These are phyloP conservation scores for Delphinus delphis DNA, from an alignment of 2,113 vertebrate species.

Conservation along the genomic window DNA sequence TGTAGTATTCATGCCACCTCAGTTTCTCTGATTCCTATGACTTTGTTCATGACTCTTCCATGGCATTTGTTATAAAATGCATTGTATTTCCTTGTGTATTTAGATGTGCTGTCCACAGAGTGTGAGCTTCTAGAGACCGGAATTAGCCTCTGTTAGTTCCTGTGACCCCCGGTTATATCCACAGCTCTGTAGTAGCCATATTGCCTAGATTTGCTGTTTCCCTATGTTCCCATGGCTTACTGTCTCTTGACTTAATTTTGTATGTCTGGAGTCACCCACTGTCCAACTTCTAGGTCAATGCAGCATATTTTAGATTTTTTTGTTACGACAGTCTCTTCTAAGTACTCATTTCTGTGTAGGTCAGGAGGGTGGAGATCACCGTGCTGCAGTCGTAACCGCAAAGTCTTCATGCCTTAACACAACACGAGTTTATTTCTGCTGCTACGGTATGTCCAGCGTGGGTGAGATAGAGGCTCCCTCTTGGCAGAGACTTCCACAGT, in stretches of 20 bases:
- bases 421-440: not conserved
- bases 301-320: not conserved
- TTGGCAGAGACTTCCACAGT: not conserved
- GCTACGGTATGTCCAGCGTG: fast-evolving
- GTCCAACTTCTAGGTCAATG: not conserved
- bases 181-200: not conserved
- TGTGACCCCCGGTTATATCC: not conserved
- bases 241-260: not conserved
- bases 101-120: not conserved
- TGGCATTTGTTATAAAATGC: not conserved
- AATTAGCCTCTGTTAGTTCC: not conserved
- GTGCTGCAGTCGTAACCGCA: not conserved
- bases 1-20: not conserved
- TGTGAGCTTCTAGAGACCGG: not conserved
- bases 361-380: not conserved
- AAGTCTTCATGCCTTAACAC: not conserved
- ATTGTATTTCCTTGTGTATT: not conserved
- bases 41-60: not conserved
- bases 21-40: not conserved
- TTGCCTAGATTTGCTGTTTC: not conserved
- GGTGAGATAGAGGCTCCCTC: not conserved
- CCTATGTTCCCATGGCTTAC: not conserved
- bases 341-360: not conserved
- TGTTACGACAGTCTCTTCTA: not conserved
- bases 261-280: not conserved